Conservation (phyloP, 1,140 invertebrate species). For the Drosophila sucinea region DNA sequence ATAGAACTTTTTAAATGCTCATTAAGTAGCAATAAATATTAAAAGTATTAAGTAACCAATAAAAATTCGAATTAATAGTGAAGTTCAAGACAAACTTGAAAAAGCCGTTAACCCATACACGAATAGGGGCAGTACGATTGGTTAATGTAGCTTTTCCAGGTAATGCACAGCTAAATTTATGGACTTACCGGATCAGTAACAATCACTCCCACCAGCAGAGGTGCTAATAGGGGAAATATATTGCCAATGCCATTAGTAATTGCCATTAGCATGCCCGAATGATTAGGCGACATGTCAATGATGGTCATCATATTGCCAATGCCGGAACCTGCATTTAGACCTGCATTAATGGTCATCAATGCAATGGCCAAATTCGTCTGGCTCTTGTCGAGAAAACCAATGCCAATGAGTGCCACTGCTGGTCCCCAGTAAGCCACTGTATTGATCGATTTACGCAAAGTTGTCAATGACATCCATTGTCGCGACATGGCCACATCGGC, state of each 20-base stretch:
- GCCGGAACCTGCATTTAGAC: conserved; percentile 89
- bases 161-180: not conserved
- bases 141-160: not conserved
- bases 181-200: conserved; percentile 86
- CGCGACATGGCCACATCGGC: conserved; percentile 58
- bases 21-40: too few species aligned
- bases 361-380: conserved; percentile 84
- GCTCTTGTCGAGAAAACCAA: conserved; percentile 84
- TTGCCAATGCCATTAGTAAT: conserved; percentile 90
- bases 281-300: conserved; percentile 90
- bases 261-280: conserved; percentile 87
- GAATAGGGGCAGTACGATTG: too few species aligned
- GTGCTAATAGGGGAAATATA: conserved; percentile 88
- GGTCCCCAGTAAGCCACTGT: conserved; percentile 86
- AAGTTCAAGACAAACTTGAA: too few species aligned
- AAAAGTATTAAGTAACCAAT: too few species aligned
- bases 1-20: too few species aligned
- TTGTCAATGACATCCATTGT: conserved; percentile 61
- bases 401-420: conserved; percentile 85
- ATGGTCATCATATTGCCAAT: conserved; percentile 88
- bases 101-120: too few species aligned
- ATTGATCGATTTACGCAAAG: conserved; percentile 87
- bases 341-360: conserved; percentile 88
- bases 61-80: too few species aligned
- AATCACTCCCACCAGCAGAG: conserved; percentile 86